Conservation (phyloP, 64 coral and sea anemone genomes). For the Acropora yongei region DNA sequence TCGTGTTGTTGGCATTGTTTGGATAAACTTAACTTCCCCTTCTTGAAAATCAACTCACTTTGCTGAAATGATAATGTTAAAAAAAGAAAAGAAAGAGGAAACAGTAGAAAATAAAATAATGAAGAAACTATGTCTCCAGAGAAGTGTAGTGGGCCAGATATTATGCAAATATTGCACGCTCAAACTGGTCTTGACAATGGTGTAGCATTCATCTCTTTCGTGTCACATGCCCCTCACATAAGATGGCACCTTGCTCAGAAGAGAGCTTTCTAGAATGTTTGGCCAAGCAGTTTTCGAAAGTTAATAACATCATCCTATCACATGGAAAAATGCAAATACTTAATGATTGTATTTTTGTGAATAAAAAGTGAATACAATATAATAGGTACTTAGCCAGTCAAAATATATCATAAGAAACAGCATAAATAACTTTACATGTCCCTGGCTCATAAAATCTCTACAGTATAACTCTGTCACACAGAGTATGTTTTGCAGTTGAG, state of each 20-base stretch:
- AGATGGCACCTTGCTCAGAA: no score
- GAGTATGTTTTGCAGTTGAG: conserved; percentile 6
- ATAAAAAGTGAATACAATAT: conserved; percentile 46
- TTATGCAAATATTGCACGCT: background rate
- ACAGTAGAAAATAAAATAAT: background rate
- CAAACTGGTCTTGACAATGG: background rate
- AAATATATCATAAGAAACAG: conserved; percentile 27
- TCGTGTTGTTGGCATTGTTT: no score
- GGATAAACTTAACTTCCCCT: no score
- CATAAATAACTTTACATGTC: conserved; percentile 55
- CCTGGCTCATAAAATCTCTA: conserved; percentile 54
- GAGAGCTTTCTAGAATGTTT: background rate
- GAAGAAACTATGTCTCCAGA: background rate
- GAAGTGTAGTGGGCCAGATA: background rate
- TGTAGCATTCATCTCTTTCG: background rate
- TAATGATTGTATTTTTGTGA: conserved; percentile 23
- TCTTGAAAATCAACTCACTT: no score
- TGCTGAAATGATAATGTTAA: background rate
- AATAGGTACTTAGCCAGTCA: background rate
- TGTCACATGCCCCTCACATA: no score
- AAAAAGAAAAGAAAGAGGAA: background rate
- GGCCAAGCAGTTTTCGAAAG: background rate
- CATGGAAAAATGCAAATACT: conserved; percentile 34
- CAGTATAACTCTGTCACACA: conserved; percentile 35
- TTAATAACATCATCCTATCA: background rate